Evolutionary conservation across 2,888 invertebrate species (phyloP).

Genomic region (Escarpia spicata): DNA sequence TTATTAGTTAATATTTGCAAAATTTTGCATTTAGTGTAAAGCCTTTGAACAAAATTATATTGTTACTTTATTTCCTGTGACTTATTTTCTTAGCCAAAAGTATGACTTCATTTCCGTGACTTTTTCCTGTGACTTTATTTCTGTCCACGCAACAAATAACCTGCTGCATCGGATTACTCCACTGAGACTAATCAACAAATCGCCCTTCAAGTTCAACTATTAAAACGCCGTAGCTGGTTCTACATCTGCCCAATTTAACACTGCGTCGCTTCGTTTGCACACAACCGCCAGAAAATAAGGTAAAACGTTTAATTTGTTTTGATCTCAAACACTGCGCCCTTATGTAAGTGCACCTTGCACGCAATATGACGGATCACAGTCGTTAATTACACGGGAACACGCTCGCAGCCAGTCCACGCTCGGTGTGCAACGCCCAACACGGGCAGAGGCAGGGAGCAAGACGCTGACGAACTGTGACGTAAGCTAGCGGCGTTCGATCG

Average conservation of each 20-base stretch:
- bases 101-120: no score
- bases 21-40: no score
- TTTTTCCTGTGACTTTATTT: no score
- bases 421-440: neutral
- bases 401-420: neutral
- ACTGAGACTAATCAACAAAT: neutral
- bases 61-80: no score
- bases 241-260: conserved; percentile 16
- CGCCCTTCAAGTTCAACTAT: neutral
- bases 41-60: no score
- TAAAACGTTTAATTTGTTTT: conserved; percentile 4
- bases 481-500: neutral
- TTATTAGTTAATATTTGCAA: no score
- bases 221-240: neutral
- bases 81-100: no score
- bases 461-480: neutral
- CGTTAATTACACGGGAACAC: neutral
- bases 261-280: conserved; percentile 3
- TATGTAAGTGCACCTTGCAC: conserved; percentile 6
- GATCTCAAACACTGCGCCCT: conserved; percentile 6
- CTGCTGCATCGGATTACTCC: neutral
- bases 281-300: neutral
- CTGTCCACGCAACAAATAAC: neutral
- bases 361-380: neutral
- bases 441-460: neutral